Conservation (phyloP, 1,140 invertebrate genomes). For the Trachymyrmex cornetzi region DNA sequence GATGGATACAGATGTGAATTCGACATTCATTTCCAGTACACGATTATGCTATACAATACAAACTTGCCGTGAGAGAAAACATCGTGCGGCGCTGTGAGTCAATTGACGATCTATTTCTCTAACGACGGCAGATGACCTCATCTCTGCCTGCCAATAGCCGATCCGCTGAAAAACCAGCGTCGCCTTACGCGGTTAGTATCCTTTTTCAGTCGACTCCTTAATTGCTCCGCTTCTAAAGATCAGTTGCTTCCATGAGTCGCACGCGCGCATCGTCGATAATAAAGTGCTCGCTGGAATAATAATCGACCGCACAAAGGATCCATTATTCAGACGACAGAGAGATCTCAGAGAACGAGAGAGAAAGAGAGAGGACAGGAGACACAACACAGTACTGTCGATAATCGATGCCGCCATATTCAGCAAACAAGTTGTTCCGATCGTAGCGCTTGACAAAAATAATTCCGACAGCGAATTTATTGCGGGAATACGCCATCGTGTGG, state of each 20-base stretch:
- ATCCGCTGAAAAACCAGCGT: constrained; percentile 50
- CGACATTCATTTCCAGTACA: not conserved
- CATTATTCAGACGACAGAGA: constrained; percentile 50
- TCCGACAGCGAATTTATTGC: constrained; percentile 46
- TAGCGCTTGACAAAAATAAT: constrained; percentile 47
- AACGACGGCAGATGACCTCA: constrained; percentile 62
- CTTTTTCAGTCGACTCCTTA: constrained; percentile 63
- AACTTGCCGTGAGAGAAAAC: constrained; percentile 11
- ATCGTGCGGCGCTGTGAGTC: not conserved
- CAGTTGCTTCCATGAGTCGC: constrained; percentile 49
- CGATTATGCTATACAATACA: not conserved
- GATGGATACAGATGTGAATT: not conserved
- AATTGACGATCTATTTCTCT: constrained; percentile 57
- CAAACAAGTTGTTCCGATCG: constrained; percentile 50
- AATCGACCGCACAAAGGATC: constrained; percentile 57
- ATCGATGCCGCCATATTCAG: constrained; percentile 61
- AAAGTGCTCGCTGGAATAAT: constrained; percentile 61
- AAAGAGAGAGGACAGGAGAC: not conserved
- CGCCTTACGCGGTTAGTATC: constrained; percentile 57
- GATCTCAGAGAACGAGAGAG: not conserved
- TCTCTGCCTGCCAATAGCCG: constrained; percentile 32
- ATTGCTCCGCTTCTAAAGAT: constrained; percentile 64
- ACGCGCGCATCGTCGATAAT: constrained; percentile 42
- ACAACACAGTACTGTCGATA: constrained; percentile 34
- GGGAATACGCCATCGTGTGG: constrained; percentile 31